These are phyloP conservation scores for Orientallactaga sibirica DNA, from an alignment of 2,797 vertebrate genomes.

Conservation along the genomic window DNA sequence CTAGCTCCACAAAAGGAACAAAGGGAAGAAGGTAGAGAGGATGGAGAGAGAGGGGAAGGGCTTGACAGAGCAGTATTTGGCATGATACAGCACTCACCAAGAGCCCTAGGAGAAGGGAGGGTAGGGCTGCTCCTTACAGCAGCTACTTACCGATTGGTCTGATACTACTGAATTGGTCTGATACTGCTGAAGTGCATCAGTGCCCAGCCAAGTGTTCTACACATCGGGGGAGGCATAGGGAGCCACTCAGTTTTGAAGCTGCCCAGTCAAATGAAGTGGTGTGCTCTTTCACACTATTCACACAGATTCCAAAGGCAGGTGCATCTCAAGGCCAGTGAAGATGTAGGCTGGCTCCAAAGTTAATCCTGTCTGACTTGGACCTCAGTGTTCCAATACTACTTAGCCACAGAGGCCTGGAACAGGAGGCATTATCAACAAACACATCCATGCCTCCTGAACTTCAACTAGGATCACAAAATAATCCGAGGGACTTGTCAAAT, in stretches of 20 bases:
- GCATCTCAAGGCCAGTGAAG: not conserved
- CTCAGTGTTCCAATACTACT: not conserved
- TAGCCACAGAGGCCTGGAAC: not conserved
- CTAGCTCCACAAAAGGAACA: too few species aligned
- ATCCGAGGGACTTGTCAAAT: not conserved
- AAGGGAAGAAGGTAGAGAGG: not conserved
- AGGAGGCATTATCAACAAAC: not conserved
- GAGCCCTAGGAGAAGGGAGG: too few species aligned
- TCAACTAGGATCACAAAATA: not conserved
- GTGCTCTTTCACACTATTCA: not conserved
- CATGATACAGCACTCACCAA: too few species aligned
- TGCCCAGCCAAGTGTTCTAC: too few species aligned
- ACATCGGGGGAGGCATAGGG: too few species aligned
- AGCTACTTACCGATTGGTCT: not conserved
- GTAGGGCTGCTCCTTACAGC: not conserved
- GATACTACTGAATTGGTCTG: too few species aligned
- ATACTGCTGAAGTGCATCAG: too few species aligned
- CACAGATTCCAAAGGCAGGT: not conserved
- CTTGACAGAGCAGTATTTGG: accelerated
- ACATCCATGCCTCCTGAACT: not conserved
- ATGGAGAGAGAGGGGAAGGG: too few species aligned
- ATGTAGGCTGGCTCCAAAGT: not conserved
- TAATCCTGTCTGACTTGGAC: not conserved
- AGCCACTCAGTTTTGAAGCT: not conserved
- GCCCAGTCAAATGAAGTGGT: not conserved